Conservation (phyloP, 2,113 vertebrate species). For the Tachycineta bicolor region DNA sequence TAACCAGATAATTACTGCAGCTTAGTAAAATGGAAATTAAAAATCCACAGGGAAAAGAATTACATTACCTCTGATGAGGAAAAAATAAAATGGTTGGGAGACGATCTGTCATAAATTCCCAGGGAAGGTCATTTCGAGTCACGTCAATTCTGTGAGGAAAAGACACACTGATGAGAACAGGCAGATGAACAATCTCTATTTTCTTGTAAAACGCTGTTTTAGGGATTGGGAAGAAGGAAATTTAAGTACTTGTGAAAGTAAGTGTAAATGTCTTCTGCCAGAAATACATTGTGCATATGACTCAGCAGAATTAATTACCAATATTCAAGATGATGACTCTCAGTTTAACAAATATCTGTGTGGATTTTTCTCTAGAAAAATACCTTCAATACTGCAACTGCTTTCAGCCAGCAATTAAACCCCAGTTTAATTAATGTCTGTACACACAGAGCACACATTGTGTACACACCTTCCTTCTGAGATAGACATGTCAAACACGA, state of each 20-base stretch:
- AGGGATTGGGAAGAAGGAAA: not conserved
- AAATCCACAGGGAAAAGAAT: not conserved
- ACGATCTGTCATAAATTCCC: slow-evolving; percentile 97
- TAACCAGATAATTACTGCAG: not conserved
- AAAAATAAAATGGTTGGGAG: slow-evolving; percentile 92
- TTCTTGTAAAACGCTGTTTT: not conserved
- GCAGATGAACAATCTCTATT: not conserved
- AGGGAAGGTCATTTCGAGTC: slow-evolving; percentile 94
- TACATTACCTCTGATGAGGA: slow-evolving; percentile 86
- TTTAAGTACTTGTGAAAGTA: not conserved
- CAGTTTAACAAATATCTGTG: not conserved
- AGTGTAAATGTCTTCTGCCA: not conserved
- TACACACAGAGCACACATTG: not conserved
- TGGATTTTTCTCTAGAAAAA: not conserved
- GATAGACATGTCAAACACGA: not conserved
- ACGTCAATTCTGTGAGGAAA: slow-evolving; percentile 85
- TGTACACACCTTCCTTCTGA: not conserved
- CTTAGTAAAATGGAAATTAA: not conserved
- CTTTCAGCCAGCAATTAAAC: not conserved
- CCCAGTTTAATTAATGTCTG: no score
- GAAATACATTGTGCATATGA: not conserved
- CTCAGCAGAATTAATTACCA: not conserved
- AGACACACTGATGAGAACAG: not conserved
- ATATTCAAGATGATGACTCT: not conserved
- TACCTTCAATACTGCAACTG: not conserved